Evolutionary conservation across 2,113 vertebrate genomes (phyloP).

Genomic region (Hippocampus guttulatus): DNA sequence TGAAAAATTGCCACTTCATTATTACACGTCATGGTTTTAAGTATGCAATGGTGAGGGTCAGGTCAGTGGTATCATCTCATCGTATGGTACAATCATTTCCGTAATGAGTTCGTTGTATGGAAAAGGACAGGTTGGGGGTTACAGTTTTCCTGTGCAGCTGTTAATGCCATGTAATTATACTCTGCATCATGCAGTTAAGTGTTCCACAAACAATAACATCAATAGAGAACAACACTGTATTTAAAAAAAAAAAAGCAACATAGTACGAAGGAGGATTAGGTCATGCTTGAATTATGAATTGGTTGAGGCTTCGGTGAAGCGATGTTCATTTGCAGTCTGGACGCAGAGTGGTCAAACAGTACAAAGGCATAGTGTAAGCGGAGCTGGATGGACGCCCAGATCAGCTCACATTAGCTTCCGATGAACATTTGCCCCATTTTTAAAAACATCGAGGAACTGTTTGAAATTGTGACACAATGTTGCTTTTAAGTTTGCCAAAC

Average conservation of each 20-base stretch:
- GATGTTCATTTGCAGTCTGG: background rate
- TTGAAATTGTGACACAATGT: too few relatives aligned
- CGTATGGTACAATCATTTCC: slow-evolving; percentile 53
- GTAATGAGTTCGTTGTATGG: slow-evolving; percentile 35
- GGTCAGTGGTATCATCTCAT: slow-evolving; percentile 54
- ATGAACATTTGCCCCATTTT: too few relatives aligned
- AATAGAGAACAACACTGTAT: slow-evolving; percentile 69
- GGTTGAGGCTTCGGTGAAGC: background rate
- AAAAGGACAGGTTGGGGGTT: slow-evolving; percentile 40
- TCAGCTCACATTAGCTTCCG: too few relatives aligned
- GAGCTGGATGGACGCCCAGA: too few relatives aligned
- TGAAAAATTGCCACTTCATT: slow-evolving; percentile 40
- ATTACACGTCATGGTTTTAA: slow-evolving; percentile 47
- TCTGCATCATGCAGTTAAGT: slow-evolving; percentile 72
- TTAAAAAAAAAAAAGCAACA: slow-evolving; percentile 44
- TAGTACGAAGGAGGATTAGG: slow-evolving; percentile 7
- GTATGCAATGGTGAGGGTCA: slow-evolving; percentile 38
- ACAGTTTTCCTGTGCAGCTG: slow-evolving; percentile 55
- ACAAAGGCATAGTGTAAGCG: background rate
- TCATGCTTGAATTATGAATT: background rate
- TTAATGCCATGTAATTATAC: slow-evolving; percentile 62
- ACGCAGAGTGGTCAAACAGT: background rate
- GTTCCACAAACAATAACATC: slow-evolving; percentile 71
- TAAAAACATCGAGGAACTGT: too few relatives aligned
- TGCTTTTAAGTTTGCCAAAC: background rate